Evolutionary conservation across 1,140 invertebrate genomes (phyloP).

Genomic region (Leguminivora glycinivorella): DNA sequence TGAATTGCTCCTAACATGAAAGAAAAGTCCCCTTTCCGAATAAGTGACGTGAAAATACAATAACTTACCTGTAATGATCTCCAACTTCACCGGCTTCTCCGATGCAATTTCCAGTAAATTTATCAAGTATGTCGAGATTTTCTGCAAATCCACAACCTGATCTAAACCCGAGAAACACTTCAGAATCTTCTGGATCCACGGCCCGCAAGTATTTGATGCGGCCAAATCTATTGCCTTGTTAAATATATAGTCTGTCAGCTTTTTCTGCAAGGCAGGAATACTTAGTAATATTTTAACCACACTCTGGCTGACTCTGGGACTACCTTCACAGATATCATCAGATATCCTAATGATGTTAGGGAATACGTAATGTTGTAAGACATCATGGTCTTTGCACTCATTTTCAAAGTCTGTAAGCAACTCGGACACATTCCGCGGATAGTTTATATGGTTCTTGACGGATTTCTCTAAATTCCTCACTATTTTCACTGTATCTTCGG

Average conservation of each 20-base stretch:
- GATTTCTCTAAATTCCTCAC: constrained; percentile 65
- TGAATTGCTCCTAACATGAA: no score
- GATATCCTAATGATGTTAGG: constrained; percentile 58
- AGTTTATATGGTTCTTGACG: constrained; percentile 66
- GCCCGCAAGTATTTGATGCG: constrained; percentile 54
- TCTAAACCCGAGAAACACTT: constrained; percentile 68
- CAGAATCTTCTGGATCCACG: constrained; percentile 68
- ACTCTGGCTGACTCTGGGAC: constrained; percentile 49
- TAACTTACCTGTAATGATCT: constrained; percentile 60
- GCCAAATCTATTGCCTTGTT: constrained; percentile 66
- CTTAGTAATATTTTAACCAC: constrained; percentile 69
- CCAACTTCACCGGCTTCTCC: constrained; percentile 62
- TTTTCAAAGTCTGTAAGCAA: constrained; percentile 60
- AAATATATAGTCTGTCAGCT: constrained; percentile 66
- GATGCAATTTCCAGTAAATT: constrained; percentile 66
- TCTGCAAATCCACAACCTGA: constrained; percentile 54
- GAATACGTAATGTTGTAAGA: constrained; percentile 67
- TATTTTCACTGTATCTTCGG: constrained; percentile 56
- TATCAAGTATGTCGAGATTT: constrained; percentile 62
- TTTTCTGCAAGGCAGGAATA: constrained; percentile 63
- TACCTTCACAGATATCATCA: constrained; percentile 50
- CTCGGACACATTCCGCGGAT: constrained; percentile 64
- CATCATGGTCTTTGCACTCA: constrained; percentile 52
- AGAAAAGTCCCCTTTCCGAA: no score
- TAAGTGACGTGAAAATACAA: no score